phyloP scores from a whole-genome alignment of 2,113 vertebrate genomes.

The Hipposideros armiger region DNA sequence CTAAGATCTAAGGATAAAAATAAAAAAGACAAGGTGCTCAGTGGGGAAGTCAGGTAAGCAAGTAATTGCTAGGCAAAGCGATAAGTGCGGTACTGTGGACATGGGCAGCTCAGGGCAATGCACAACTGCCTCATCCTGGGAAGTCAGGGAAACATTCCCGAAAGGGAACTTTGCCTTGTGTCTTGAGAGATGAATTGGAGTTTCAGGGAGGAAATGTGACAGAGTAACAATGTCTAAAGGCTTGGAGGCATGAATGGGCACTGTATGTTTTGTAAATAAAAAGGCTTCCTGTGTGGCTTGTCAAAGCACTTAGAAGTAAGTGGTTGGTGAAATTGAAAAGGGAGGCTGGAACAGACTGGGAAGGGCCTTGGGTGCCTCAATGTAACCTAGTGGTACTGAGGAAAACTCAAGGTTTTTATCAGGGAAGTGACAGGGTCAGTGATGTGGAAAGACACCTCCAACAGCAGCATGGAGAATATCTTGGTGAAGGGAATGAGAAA shows the following conservation, averaged over 20 bases:
- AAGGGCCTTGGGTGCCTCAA: neutral
- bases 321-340: neutral
- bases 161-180: neutral
- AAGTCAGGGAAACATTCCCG: neutral
- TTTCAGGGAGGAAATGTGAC: neutral
- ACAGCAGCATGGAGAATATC: neutral
- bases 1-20: neutral
- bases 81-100: neutral
- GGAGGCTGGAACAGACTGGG: neutral
- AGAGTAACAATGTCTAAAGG: neutral
- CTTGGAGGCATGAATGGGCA: neutral
- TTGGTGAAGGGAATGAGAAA: neutral
- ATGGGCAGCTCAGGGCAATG: neutral
- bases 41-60: neutral
- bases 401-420: neutral
- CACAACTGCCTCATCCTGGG: neutral
- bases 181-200: neutral
- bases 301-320: neutral
- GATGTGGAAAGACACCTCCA: neutral
- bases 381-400: neutral
- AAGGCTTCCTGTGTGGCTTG: neutral
- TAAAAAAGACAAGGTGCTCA: conserved; percentile 20
- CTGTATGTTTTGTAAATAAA: neutral
- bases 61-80: neutral
- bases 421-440: neutral